A percentile compares a stretch with the other conserved stretches of the same genome.
These are phyloP conservation scores for Halocaridina rubra DNA, from an alignment of 2,888 invertebrate genomes.

Conservation along the genomic window DNA sequence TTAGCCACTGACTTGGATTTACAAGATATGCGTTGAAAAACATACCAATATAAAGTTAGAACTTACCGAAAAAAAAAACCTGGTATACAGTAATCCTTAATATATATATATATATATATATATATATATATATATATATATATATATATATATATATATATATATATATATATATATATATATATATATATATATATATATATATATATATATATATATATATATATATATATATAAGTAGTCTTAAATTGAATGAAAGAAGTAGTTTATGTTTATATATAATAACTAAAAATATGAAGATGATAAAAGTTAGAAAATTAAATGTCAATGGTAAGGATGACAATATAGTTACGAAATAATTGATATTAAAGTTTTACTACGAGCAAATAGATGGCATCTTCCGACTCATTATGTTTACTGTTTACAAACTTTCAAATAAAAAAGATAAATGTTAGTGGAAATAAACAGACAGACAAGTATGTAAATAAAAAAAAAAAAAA, in stretches of 20 bases:
- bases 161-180: neutral
- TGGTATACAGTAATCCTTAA: neutral
- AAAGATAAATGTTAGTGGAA: too few relatives aligned
- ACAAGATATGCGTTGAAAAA: neutral
- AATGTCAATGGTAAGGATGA: neutral
- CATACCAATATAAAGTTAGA: neutral
- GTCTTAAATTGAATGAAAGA: neutral
- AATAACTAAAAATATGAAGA: too few relatives aligned
- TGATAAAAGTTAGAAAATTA: neutral
- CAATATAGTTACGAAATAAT: too few relatives aligned
- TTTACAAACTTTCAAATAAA: too few relatives aligned
- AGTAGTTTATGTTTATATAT: too few relatives aligned
- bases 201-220: neutral
- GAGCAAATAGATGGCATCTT: too few relatives aligned
- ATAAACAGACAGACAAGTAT: too few relatives aligned
- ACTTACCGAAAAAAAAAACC: neutral
- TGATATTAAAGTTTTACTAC: too few relatives aligned
- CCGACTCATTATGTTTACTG: too few relatives aligned
- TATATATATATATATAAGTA: neutral
- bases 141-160: neutral
- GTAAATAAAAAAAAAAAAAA: too few relatives aligned
- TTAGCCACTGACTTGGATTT: neutral
- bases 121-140: neutral
- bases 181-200: neutral
- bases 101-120: neutral